phyloP scores from a whole-genome alignment of 2,113 vertebrate genomes.

The Vicugna pacos region DNA sequence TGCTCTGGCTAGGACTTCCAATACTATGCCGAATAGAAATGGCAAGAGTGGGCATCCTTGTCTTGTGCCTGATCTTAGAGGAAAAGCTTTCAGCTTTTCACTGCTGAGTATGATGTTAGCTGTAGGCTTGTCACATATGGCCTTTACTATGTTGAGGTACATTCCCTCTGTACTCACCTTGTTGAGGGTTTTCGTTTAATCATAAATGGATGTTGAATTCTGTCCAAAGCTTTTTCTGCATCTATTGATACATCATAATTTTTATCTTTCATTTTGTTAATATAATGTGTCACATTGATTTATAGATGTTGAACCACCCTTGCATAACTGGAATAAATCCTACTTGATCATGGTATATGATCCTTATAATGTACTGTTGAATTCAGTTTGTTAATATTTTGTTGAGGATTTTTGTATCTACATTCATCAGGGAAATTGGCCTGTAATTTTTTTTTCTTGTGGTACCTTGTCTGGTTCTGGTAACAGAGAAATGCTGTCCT shows the following conservation, averaged over 20 bases:
- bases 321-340: not conserved
- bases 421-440: not conserved
- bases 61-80: not conserved
- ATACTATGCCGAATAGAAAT: not conserved
- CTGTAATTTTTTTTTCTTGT: not conserved
- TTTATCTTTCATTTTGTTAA: not conserved
- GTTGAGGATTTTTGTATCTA: not conserved
- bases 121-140: not conserved
- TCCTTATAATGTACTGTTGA: not conserved
- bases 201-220: not conserved
- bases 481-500: not conserved
- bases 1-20: not conserved
- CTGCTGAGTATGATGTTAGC: not conserved
- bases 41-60: not conserved
- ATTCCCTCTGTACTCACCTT: not conserved
- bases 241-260: not conserved
- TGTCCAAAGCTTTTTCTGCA: not conserved
- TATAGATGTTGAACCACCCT: not conserved
- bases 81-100: not conserved
- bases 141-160: not conserved
- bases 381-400: not conserved
- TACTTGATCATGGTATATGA: not conserved
- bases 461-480: not conserved
- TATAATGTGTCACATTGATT: not conserved
- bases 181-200: not conserved